A percentile compares a stretch with the other conserved stretches of the same genome.
phyloP scores from a whole-genome alignment of 2,797 vertebrate genomes.

The Rhinophrynus dorsalis region DNA sequence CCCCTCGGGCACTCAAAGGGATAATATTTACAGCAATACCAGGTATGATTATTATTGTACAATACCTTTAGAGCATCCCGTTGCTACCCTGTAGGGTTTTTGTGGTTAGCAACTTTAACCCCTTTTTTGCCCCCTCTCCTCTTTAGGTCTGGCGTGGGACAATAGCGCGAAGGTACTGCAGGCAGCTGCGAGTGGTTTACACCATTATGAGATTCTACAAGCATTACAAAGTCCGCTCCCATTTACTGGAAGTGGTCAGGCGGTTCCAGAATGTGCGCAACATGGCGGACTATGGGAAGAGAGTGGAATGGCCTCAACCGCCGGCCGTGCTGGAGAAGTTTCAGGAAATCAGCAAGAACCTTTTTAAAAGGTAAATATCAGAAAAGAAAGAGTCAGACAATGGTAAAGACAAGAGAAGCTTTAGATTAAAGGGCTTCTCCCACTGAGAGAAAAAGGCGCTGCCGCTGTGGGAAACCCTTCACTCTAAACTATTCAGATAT shows the following conservation, averaged over 20 bases:
- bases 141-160: conserved; percentile 86
- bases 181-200: conserved; percentile 76
- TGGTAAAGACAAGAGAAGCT: too few species aligned
- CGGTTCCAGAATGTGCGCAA: conserved; percentile 74
- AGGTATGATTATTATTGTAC: too few species aligned
- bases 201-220: conserved; percentile 84
- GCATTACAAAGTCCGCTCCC: conserved; percentile 82
- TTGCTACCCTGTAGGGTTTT: too few species aligned
- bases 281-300: conserved; percentile 79
- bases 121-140: not conserved
- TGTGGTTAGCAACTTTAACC: too few species aligned
- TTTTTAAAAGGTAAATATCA: conserved; percentile 85
- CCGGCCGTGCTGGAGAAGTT: conserved; percentile 77
- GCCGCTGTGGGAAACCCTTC: too few species aligned
- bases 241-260: conserved; percentile 80
- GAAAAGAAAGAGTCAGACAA: too few species aligned
- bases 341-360: conserved; percentile 73
- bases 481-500: too few species aligned
- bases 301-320: conserved; percentile 77
- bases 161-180: conserved; percentile 76
- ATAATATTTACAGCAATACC: too few species aligned
- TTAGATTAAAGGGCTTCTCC: too few species aligned
- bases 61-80: too few species aligned
- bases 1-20: too few species aligned
- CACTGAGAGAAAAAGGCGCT: too few species aligned